phyloP scores from a whole-genome alignment of 2,113 vertebrate species.

The Ctenomys sociabilis region DNA sequence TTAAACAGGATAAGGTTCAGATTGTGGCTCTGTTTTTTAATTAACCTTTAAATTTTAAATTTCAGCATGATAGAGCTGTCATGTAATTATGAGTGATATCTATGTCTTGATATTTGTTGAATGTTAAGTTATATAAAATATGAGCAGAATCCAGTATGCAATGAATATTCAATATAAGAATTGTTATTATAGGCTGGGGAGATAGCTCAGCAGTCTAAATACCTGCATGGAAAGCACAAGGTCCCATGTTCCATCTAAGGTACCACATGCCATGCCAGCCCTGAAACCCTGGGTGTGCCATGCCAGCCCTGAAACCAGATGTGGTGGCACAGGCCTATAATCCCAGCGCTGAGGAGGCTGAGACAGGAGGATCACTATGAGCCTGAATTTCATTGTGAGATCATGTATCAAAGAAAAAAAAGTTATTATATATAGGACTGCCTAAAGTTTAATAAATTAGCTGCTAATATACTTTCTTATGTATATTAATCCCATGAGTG shows the following conservation, averaged over 20 bases:
- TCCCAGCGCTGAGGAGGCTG: no score
- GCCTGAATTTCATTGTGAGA: no score
- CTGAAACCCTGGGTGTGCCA: no score
- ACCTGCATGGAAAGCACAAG: no score
- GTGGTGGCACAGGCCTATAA: no score
- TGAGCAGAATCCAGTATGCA: not conserved
- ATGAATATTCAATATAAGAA: not conserved
- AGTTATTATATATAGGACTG: not conserved
- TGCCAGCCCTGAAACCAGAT: no score
- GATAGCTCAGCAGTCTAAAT: no score
- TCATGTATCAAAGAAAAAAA: no score
- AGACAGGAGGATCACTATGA: no score
- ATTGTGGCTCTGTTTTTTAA: not conserved
- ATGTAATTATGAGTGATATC: constrained; percentile 1
- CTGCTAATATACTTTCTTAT: not conserved
- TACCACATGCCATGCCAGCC: no score
- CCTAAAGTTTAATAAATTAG: not conserved
- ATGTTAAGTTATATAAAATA: not conserved
- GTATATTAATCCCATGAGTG: not conserved
- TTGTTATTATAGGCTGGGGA: not conserved
- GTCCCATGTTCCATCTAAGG: no score
- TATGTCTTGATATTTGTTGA: constrained; percentile 1
- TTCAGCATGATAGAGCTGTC: not conserved
- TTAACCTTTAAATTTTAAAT: not conserved
- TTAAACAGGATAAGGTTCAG: not conserved